Evolutionary conservation across 2,888 invertebrate species (phyloP).

Genomic region (Cheiracanthium punctorium): DNA sequence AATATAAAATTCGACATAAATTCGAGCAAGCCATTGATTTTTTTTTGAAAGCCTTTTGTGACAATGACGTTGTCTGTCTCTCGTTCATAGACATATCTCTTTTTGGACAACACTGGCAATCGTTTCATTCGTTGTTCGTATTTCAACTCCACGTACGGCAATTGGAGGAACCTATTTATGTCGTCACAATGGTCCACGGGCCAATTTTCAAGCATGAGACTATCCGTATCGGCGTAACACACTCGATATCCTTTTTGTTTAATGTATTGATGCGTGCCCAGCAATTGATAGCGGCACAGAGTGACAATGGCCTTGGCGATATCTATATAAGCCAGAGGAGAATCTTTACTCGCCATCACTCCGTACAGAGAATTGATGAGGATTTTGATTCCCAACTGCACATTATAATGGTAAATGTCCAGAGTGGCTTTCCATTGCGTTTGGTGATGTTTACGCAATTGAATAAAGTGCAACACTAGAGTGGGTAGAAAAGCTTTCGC

Average conservation of each 20-base stretch:
- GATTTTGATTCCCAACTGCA: background rate
- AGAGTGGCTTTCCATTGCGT: background rate
- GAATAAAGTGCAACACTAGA: background rate
- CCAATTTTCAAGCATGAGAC: conserved; percentile 34
- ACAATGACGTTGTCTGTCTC: no score
- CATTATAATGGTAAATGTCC: background rate
- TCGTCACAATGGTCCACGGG: conserved; percentile 17
- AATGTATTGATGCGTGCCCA: conserved; percentile 28
- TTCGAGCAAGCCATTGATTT: no score
- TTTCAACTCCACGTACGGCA: no score
- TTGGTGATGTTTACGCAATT: background rate
- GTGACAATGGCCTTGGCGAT: background rate
- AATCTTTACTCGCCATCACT: background rate
- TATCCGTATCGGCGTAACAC: conserved; percentile 53
- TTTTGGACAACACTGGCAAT: no score
- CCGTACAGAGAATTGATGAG: background rate
- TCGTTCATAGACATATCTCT: no score
- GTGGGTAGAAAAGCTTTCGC: background rate
- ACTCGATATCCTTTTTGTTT: background rate
- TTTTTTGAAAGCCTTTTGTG: no score
- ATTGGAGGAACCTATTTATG: no score
- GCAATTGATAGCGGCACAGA: conserved; percentile 11
- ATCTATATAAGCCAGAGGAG: background rate
- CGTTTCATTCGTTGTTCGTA: no score
- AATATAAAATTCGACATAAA: no score